Conservation (phyloP, 2,113 vertebrate species). For the Peromyscus polionotus region DNA sequence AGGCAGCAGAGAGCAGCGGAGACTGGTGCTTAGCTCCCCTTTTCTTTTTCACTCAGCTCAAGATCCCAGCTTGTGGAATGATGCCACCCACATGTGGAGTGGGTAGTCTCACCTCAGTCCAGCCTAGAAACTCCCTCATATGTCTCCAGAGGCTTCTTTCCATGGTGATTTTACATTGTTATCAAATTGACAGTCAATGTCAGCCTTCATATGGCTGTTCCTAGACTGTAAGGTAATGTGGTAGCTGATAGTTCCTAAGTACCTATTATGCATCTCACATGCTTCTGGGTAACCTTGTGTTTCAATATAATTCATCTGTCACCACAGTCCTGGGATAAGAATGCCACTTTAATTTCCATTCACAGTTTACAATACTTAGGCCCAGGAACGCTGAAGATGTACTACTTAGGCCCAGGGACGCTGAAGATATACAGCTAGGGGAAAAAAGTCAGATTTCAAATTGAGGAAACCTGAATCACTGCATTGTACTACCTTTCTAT, state of each 20-base stretch:
- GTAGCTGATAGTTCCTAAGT: background rate
- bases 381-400: background rate
- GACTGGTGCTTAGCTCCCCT: background rate
- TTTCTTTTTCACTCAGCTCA: background rate
- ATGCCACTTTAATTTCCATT: slow-evolving; percentile 19
- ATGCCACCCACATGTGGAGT: background rate
- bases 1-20: background rate
- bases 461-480: background rate
- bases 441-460: background rate
- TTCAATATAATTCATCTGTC: background rate
- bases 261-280: background rate
- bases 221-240: background rate
- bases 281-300: background rate
- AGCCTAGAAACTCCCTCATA: background rate
- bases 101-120: too few species aligned
- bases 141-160: background rate
- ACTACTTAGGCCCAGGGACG: background rate
- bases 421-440: background rate
- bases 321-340: background rate
- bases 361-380: background rate
- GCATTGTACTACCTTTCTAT: background rate
- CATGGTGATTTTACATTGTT: background rate
- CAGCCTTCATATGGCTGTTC: background rate
- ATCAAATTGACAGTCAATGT: background rate
- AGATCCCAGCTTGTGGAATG: background rate